These are phyloP conservation scores for Tigriopus japonicus DNA, from an alignment of 1,140 invertebrate genomes.

Conservation along the genomic window DNA sequence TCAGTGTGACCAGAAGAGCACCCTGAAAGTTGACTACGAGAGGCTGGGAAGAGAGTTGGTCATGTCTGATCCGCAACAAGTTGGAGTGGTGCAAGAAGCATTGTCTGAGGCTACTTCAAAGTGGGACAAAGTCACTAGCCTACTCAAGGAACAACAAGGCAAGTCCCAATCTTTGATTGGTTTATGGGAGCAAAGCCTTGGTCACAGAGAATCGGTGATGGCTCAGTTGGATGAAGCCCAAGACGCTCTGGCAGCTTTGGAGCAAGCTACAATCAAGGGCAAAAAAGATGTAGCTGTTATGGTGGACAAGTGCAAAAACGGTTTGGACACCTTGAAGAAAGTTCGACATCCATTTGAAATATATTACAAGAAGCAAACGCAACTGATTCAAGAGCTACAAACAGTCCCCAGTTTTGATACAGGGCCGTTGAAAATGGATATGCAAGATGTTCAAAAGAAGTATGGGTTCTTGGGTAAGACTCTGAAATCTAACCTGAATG, in stretches of 20 bases:
- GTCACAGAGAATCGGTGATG: no score
- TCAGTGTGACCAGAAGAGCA: constrained; percentile 1
- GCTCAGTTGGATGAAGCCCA: constrained; percentile 36
- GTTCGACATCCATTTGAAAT: constrained; percentile 50
- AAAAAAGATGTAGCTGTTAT: constrained; percentile 37
- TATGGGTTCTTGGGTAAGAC: constrained; percentile 53
- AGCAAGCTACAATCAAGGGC: constrained; percentile 35
- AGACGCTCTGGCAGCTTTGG: constrained; percentile 33
- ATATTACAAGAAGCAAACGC: constrained; percentile 18
- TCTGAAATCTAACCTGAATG: constrained; percentile 45
- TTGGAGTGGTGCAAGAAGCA: constrained; percentile 3
- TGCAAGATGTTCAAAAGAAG: constrained; percentile 29
- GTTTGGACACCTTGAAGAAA: constrained; percentile 47
- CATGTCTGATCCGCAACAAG: neutral
- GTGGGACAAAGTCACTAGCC: constrained; percentile 8
- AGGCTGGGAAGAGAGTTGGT: neutral
- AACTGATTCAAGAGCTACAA: constrained; percentile 34
- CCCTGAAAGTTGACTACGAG: neutral
- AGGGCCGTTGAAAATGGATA: constrained; percentile 24
- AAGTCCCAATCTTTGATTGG: constrained; percentile 7
- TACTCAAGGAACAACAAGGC: constrained; percentile 8
- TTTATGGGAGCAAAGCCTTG: constrained; percentile 18
- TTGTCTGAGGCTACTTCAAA: constrained; percentile 10
- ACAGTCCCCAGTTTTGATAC: constrained; percentile 49
- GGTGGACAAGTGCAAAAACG: constrained; percentile 51